These are phyloP conservation scores for Diglossa cyanea DNA, from an alignment of 2,797 vertebrate species.

Conservation along the genomic window DNA sequence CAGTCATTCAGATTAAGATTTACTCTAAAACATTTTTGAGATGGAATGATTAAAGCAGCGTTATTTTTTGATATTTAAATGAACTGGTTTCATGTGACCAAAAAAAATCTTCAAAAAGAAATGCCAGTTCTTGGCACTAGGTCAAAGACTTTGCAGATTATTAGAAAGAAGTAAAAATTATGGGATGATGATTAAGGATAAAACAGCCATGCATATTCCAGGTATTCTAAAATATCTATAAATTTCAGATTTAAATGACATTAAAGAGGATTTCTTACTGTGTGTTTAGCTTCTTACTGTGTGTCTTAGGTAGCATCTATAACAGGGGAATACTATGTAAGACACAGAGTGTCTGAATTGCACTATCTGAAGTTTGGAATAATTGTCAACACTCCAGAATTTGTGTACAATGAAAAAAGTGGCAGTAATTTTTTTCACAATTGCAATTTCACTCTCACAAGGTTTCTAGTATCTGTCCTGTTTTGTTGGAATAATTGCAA, in stretches of 20 bases:
- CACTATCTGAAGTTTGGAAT: background rate
- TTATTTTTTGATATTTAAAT: background rate
- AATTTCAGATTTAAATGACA: background rate
- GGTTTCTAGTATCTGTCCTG: background rate
- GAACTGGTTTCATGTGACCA: background rate
- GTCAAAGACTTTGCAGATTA: background rate
- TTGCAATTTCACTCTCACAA: background rate
- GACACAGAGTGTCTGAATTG: background rate
- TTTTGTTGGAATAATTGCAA: background rate
- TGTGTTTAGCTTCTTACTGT: background rate
- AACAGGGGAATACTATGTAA: background rate
- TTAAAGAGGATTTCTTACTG: background rate
- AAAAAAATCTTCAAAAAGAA: background rate
- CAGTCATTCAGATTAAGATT: background rate
- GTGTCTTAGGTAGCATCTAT: background rate
- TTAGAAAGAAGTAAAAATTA: background rate
- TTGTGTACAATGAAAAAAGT: background rate
- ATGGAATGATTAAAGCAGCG: background rate
- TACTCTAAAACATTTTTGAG: background rate
- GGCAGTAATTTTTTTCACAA: background rate
- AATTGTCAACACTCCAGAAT: background rate
- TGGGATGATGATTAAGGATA: background rate
- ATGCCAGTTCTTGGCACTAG: background rate
- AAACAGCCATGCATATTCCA: background rate
- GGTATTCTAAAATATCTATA: background rate